Evolutionary conservation across 2,113 vertebrate species (phyloP), one percentile per base, ranked within the genome.

Genomic region (Archocentrus centrarchus): DNA sequence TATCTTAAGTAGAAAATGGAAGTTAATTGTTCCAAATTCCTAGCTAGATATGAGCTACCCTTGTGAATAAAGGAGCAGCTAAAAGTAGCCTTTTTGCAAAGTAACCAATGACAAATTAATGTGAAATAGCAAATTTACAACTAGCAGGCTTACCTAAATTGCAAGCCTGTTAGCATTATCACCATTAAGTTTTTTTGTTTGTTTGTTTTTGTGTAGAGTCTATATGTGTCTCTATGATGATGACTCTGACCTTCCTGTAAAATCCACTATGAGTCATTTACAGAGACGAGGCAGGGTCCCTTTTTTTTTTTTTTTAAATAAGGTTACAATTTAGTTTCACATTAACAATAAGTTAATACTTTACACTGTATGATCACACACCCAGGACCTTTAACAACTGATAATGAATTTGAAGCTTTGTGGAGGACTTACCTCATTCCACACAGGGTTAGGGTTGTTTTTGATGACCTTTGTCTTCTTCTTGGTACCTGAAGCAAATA

Each of bases 391-490:
- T 66, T 44, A 24, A 24, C 7, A 0, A n/a, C 5, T 11, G 24
- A 32, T 55, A 7, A 9, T 53, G 15, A 5, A 68, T 58, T 3
- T 70, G 50, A 22, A 14, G 14, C 55, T 11, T 6, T 64, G 22
- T 3, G 17, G 0, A 27, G 5, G 24, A 62, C 83, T n/a, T 88
- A 99, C 98, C 97, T 99, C 98, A 22, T 99, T 99, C 98, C 98
- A 99, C 3, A 99, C 96, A 0, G 98, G 98, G 91, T 99, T 99
- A 18, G 96, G 76, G 0, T 97, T 99, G 93, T 99, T 99, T 95
- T 99, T 99, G 91, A 99, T 96, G 57, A 99, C 95, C 87, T 98
- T 99, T 0, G 98, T 99, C 93, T 96, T 97, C 94, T 99, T 99
- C 96, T 99, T 99, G 24, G 97, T 95, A 0, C 98, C 98, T 99